Evolutionary conservation across 2,113 vertebrate genomes (phyloP), one percentile per base, ranked within the genome.

Genomic region (Corythornis cristatus): DNA sequence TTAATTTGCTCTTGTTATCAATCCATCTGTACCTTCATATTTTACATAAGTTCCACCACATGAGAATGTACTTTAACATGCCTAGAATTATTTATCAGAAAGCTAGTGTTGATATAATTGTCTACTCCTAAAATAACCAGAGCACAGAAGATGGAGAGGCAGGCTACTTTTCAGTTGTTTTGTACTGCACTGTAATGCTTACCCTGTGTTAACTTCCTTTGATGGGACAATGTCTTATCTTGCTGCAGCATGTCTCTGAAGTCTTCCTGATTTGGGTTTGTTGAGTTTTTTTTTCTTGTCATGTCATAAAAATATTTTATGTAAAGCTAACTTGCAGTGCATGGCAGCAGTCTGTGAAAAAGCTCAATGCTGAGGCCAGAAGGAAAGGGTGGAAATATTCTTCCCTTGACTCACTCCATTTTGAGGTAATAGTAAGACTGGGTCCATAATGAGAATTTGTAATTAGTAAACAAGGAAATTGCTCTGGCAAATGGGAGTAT

Each of bases 11-110:
- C 60, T 90, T 12, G 2, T 82, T 93, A 87, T 72, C 57, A 16
- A 93, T 87, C 91, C 85, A 83, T 93, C 91, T 93, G 74, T 66
- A 87, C 92, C 9, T 83, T 96, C 46, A 12, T 73, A 43, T 74
- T 91, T 89, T 72, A 42, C 19, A 57, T 80, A 78, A 37, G 9
- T 37, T 37, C 37, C 37, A 37, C 37, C 37, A 37, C 37, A 37
- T 37, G 37, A 37, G 37, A 37, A 37, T 37, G 37, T 37, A 37
- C 37, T 37, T 37, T 37, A 77, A 64, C 74, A 22, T 75, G 83
- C 60, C 40, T 90, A 31, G 79, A 95, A 74, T 92, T 84, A 64
- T 42, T 84, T 80, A 54, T 73, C 57, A 78, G 40, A 86, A 88
- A 86, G 46, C 78, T 86, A 65, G 6, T 29, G 31, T 54, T 84